These are phyloP conservation scores for Cyprinodon brontotheroides DNA, from an alignment of 2,113 vertebrate species.

Conservation along the genomic window DNA sequence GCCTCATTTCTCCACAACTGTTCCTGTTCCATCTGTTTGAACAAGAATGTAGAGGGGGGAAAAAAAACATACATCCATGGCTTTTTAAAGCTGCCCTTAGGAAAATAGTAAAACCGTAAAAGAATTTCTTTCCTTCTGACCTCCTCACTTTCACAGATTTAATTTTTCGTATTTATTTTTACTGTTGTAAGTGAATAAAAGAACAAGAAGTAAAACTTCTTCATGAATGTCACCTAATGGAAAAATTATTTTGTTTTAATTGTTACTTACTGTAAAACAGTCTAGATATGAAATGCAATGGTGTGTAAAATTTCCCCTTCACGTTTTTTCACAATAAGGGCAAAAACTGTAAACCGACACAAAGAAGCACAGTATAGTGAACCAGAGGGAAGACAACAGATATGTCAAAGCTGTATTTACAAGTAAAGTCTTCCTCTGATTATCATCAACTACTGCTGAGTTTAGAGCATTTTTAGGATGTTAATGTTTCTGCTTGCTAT, in stretches of 20 bases:
- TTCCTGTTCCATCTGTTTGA: conserved; percentile 36
- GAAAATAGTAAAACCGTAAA: neutral
- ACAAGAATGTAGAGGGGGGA: neutral
- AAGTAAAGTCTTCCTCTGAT: neutral
- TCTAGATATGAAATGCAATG: neutral
- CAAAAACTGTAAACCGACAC: neutral
- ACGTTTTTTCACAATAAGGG: neutral
- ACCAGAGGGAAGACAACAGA: neutral
- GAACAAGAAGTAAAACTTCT: neutral
- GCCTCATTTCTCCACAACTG: conserved; percentile 43
- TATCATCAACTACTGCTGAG: neutral
- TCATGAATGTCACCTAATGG: neutral
- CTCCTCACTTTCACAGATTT: neutral
- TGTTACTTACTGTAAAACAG: neutral
- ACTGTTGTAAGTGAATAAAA: neutral
- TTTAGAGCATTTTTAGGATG: neutral
- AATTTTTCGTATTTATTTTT: neutral
- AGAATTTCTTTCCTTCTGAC: neutral
- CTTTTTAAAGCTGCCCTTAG: neutral
- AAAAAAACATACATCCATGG: neutral
- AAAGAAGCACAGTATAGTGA: neutral
- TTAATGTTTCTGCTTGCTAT: neutral
- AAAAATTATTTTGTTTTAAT: neutral
- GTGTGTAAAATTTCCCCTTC: neutral
- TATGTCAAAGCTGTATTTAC: neutral